Conservation (phyloP, 2,113 vertebrate genomes). For the Mastomys coucha region DNA sequence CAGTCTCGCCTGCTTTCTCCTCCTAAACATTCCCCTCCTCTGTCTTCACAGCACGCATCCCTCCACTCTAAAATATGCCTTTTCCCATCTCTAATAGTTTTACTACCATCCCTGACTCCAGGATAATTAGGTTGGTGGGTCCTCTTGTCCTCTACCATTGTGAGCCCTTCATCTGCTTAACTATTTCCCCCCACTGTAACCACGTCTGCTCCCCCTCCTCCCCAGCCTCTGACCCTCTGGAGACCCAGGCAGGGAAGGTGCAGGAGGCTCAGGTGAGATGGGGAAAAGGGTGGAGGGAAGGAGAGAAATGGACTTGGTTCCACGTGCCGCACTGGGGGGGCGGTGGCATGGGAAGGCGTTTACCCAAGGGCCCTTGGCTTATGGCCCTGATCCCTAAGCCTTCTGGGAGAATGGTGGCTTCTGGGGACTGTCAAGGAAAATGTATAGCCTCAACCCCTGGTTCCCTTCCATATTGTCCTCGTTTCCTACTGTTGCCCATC, state of each 20-base stretch:
- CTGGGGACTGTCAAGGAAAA: constrained; percentile 1
- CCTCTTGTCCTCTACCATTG: neutral
- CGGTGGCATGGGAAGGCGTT: constrained; percentile 59
- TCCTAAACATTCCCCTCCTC: neutral
- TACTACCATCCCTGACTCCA: neutral
- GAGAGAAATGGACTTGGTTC: constrained; percentile 59
- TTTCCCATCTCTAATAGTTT: neutral
- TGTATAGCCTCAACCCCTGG: neutral
- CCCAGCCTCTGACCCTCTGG: constrained; percentile 80
- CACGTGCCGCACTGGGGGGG: constrained; percentile 25
- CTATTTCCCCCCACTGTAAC: constrained; percentile 72
- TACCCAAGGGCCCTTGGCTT: constrained; percentile 40
- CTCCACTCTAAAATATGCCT: neutral
- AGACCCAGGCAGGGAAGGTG: constrained; percentile 83
- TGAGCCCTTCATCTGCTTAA: constrained; percentile 60
- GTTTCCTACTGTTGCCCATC: neutral
- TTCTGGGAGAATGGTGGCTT: constrained; percentile 41
- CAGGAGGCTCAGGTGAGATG: constrained; percentile 83
- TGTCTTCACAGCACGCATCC: neutral
- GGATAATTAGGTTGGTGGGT: constrained; percentile 60
- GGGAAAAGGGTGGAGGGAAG: constrained; percentile 76
- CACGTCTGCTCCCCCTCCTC: constrained; percentile 81
- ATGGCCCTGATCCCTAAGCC: neutral
- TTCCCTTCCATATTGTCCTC: neutral
- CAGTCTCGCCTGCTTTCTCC: neutral